phyloP scores from a whole-genome alignment of 2,113 vertebrate species.

The Odobenus rosmarus region DNA sequence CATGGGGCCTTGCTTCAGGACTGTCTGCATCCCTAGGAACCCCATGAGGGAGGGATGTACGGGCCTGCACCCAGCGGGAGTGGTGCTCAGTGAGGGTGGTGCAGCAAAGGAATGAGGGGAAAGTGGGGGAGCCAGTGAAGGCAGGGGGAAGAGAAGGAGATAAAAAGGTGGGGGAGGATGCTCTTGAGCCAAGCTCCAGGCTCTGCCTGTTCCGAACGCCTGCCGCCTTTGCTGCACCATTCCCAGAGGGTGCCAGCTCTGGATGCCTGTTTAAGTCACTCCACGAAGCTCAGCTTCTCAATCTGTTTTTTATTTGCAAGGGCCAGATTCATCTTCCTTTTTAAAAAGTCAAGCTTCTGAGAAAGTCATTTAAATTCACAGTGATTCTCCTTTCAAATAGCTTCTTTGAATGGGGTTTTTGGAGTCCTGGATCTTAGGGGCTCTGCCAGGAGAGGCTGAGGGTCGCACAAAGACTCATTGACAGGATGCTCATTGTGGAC shows the following conservation, averaged over 20 bases:
- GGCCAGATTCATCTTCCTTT: conserved; percentile 81
- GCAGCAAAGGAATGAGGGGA: not conserved
- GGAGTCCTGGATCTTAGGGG: conserved; percentile 61
- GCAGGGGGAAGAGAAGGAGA: not conserved
- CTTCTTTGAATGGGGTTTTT: conserved; percentile 62
- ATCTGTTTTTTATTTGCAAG: conserved; percentile 82
- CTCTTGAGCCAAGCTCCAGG: conserved; percentile 26
- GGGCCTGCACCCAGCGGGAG: not conserved
- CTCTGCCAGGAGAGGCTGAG: conserved; percentile 20
- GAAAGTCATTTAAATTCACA: conserved; percentile 80
- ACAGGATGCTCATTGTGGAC: not conserved
- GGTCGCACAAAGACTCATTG: conserved; percentile 1
- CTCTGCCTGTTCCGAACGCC: conserved; percentile 48
- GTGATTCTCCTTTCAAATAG: conserved; percentile 72
- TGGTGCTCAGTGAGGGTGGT: not conserved
- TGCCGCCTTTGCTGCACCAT: conserved; percentile 43
- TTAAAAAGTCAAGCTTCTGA: conserved; percentile 81
- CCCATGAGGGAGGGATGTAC: not conserved
- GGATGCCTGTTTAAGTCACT: conserved; percentile 81
- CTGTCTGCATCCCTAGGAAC: not conserved
- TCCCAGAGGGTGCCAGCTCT: conserved; percentile 78
- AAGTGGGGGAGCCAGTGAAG: not conserved
- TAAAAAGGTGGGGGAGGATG: not conserved
- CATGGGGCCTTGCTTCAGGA: not conserved
- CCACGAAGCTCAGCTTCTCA: conserved; percentile 77